A percentile compares a stretch with the other conserved stretches of the same genome.
Conservation (phyloP, 1,140 invertebrate species). For the Brachionus rotundiformis region DNA sequence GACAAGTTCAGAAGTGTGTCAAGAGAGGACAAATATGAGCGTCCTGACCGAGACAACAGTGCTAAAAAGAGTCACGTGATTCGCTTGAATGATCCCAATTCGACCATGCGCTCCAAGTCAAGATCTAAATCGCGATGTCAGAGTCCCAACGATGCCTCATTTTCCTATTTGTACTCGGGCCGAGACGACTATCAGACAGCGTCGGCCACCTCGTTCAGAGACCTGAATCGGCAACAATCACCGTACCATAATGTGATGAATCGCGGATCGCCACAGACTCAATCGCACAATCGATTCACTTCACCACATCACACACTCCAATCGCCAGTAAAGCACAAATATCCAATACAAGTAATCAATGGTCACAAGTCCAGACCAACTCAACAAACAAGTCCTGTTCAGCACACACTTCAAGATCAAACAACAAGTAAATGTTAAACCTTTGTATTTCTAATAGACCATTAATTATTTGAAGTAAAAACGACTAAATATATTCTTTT, state of each 20-base stretch:
- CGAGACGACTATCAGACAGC: conserved; percentile 44
- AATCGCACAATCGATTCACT: conserved; percentile 33
- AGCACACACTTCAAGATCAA: background rate
- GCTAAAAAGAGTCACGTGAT: conserved; percentile 30
- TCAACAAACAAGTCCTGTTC: background rate
- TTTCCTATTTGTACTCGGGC: conserved; percentile 50
- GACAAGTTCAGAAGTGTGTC: conserved; percentile 23
- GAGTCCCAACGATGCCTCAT: conserved; percentile 40
- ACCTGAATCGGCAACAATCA: conserved; percentile 19
- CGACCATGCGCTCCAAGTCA: conserved; percentile 18
- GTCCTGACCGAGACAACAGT: background rate
- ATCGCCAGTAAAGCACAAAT: background rate
- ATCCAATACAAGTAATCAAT: background rate
- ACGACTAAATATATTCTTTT: too few relatives aligned
- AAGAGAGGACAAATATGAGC: background rate
- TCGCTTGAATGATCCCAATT: conserved; percentile 33
- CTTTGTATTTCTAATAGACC: too few relatives aligned
- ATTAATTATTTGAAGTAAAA: too few relatives aligned
- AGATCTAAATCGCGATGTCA: conserved; percentile 22
- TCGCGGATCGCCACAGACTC: conserved; percentile 26
- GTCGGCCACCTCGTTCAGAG: conserved; percentile 30
- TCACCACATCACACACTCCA: conserved; percentile 10
- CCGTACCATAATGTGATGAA: conserved; percentile 1
- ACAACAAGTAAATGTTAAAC: too few relatives aligned
- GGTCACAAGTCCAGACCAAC: background rate